Evolutionary conservation across 2,888 invertebrate species (phyloP), one percentile per base, ranked within the genome.

Genomic region (Drosophila vallismaia): DNA sequence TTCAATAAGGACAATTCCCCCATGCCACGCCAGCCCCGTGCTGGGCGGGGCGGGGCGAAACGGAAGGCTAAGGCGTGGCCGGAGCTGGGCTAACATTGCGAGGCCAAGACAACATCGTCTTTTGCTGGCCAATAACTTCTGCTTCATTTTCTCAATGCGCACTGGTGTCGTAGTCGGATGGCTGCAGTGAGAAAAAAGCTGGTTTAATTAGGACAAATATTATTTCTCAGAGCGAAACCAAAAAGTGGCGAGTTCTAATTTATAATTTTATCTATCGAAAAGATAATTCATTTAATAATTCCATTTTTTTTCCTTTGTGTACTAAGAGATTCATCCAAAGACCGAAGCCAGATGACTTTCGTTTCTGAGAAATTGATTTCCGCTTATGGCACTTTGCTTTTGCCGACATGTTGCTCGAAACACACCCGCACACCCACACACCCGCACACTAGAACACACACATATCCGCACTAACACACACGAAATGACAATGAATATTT

Each of bases 331-430:
- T 62, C 58, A 64, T 58, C 64, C 77, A 46, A 46, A 66, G 67
- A 59, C 68, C 69, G 57, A 42, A 51, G 51, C 68, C 68, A 70
- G 70, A 76, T 76, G 74, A 76, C 69, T 79, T 79, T 79, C 68
- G 68, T 75, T 82, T 74, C 74, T 75, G 76, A 71, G 74, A 76
- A 87, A 81, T 75, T 83, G 79, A 84, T 87, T 84, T 78, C 83
- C 88, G 86, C 88, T 85, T 87, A 87, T 79, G 88, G 78, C 87
- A 85, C 85, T 87, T 87, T 77, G 74, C 60, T 74, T 70, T 76
- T 79, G 70, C 84, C 81, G 77, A 84, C 84, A 77, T 76, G 81
- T 74, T 74, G 74, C 74, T 63, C 54, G 56, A 33, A 40, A 24
- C 42, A 55, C 31, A 52, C 46, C 12, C 49, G 6, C 8, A 40